Percentiles rank a stretch among this genome's conserved stretches.
These are phyloP conservation scores for Colletes gigas DNA, from an alignment of 1,140 invertebrate genomes.

Conservation along the genomic window DNA sequence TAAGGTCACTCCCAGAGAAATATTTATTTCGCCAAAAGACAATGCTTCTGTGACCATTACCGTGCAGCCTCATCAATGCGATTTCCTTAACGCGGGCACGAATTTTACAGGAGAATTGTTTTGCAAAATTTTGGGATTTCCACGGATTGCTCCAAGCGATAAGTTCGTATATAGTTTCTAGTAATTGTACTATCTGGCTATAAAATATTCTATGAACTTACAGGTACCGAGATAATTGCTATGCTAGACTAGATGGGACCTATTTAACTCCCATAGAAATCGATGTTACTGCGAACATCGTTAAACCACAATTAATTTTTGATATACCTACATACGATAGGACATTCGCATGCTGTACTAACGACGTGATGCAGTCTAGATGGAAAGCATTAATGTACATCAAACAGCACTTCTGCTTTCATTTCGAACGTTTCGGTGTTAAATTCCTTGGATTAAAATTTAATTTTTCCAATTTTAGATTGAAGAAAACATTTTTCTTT, in stretches of 20 bases:
- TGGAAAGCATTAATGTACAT: constrained; percentile 35
- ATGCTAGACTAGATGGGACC: constrained; percentile 46
- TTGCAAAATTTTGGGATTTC: constrained; percentile 57
- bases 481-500: constrained; percentile 48
- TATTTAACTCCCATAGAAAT: constrained; percentile 52
- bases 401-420: neutral
- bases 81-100: neutral
- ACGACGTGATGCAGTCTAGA: constrained; percentile 32
- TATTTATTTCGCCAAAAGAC: constrained; percentile 55
- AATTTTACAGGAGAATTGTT: constrained; percentile 24
- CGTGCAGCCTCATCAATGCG: constrained; percentile 44
- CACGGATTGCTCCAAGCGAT: constrained; percentile 57
- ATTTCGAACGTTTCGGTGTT: neutral
- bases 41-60: constrained; percentile 40
- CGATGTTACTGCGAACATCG: constrained; percentile 39
- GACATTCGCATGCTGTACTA: constrained; percentile 47
- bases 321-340: constrained; percentile 33
- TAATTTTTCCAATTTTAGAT: constrained; percentile 32
- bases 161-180: constrained; percentile 44
- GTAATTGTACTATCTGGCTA: neutral
- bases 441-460: neutral
- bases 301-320: constrained; percentile 25
- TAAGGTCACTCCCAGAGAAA: constrained; percentile 60
- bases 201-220: constrained; percentile 13
- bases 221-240: constrained; percentile 56